These are phyloP conservation scores for Pyxicephalus adspersus DNA, from an alignment of 2,113 vertebrate species.

Conservation along the genomic window DNA sequence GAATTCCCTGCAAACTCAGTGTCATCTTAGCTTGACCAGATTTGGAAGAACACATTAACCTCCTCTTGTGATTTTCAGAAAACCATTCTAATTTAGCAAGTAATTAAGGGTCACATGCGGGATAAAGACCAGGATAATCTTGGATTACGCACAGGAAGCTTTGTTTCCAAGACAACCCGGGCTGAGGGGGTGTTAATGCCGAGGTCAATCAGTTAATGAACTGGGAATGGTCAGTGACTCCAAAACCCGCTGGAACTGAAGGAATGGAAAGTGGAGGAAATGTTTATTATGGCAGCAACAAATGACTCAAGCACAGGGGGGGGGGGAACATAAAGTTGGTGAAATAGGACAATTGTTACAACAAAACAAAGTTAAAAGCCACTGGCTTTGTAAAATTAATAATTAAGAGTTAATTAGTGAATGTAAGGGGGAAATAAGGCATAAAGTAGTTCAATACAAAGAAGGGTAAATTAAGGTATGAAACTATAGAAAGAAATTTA, in stretches of 20 bases:
- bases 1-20: constrained; percentile 78
- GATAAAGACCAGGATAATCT: constrained; percentile 84
- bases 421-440: not conserved
- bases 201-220: constrained; percentile 79
- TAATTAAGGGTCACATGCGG: constrained; percentile 88
- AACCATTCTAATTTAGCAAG: constrained; percentile 86
- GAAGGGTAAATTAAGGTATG: no score
- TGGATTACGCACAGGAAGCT: constrained; percentile 85
- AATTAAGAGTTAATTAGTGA: not conserved
- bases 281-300: constrained; percentile 66
- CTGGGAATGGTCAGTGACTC: constrained; percentile 74
- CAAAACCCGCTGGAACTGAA: constrained; percentile 63
- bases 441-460: not conserved
- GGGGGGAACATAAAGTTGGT: not conserved
- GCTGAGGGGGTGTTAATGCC: constrained; percentile 70
- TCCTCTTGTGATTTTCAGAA: constrained; percentile 82
- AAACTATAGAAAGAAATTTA: no score
- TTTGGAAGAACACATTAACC: constrained; percentile 84
- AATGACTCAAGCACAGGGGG: constrained; percentile 65
- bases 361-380: not conserved
- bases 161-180: constrained; percentile 81
- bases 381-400: not conserved
- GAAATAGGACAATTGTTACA: not conserved
- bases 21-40: constrained; percentile 84
- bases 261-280: constrained; percentile 62